phyloP scores from a whole-genome alignment of 2,797 vertebrate genomes.

The Sebastes vulpes region DNA sequence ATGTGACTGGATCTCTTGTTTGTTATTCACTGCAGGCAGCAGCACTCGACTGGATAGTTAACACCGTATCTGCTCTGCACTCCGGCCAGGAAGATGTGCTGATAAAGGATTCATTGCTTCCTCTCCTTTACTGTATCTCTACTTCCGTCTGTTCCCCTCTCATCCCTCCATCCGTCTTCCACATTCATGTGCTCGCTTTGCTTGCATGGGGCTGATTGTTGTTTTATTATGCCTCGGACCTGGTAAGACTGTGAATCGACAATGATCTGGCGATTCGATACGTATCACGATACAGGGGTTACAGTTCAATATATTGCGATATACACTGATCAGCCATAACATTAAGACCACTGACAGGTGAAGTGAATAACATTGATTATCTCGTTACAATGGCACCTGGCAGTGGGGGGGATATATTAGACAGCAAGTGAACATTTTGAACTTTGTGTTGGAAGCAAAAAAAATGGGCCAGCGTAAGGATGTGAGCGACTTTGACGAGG shows the following conservation, averaged over 20 bases:
- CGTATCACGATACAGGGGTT: no score
- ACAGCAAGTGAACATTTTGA: no score
- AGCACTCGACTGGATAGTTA: constrained; percentile 46
- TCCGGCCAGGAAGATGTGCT: constrained; percentile 31
- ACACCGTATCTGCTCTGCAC: constrained; percentile 26
- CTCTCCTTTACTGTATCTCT: constrained; percentile 5
- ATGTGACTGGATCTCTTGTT: constrained; percentile 28
- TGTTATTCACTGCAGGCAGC: constrained; percentile 59
- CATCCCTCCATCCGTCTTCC: not conserved
- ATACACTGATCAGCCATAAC: no score
- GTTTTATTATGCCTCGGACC: not conserved
- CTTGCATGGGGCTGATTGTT: not conserved
- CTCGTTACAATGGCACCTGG: fast-evolving
- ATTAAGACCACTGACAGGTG: fast-evolving
- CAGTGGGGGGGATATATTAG: no score
- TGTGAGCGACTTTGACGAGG: no score
- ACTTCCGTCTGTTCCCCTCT: not conserved
- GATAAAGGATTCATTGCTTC: constrained; percentile 40
- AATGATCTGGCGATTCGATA: no score
- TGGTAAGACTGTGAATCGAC: no score
- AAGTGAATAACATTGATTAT: no score
- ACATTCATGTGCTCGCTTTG: not conserved
- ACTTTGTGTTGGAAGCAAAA: no score
- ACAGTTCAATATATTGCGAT: no score
- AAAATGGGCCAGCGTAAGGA: no score